Conservation (phyloP, 2,888 invertebrate species). For the Zhengitettix transpicula region DNA sequence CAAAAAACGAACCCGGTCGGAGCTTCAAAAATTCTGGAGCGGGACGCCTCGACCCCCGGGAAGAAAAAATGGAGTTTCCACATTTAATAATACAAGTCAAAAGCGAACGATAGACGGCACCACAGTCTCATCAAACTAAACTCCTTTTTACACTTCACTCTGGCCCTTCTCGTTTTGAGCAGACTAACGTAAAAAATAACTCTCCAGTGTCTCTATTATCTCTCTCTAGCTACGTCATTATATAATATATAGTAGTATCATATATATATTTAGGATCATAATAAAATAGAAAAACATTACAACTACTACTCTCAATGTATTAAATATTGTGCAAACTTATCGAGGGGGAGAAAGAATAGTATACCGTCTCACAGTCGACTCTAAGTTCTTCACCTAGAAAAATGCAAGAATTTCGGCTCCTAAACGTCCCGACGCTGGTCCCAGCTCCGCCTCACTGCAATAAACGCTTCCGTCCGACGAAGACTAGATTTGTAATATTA, state of each 20-base stretch:
- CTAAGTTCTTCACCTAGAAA: conserved; percentile 14
- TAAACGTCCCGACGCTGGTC: no score
- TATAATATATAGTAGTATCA: conserved; percentile 18
- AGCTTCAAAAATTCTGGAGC: conserved; percentile 1
- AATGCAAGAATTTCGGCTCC: conserved; percentile 12
- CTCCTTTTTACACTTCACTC: conserved; percentile 2
- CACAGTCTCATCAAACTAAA: conserved; percentile 11
- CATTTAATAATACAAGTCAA: conserved; percentile 3
- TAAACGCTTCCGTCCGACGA: no score
- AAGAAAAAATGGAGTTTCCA: conserved; percentile 12
- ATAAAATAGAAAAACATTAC: conserved; percentile 20
- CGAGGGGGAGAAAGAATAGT: conserved; percentile 15
- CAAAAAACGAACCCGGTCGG: no score
- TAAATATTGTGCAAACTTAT: conserved; percentile 16
- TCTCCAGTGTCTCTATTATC: conserved; percentile 15
- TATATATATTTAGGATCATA: conserved; percentile 19
- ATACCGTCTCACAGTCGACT: conserved; percentile 14
- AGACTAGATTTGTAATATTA: no score
- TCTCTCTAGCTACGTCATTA: conserved; percentile 17
- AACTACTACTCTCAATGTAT: conserved; percentile 14
- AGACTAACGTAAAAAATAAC: conserved; percentile 20
- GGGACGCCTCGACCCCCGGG: conserved; percentile 7
- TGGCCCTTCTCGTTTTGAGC: conserved; percentile 15
- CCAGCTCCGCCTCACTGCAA: no score
- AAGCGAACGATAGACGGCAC: conserved; percentile 10